Percentiles rank a stretch among this genome's conserved stretches.
Conservation (phyloP, 2,888 invertebrate species). For the Heliconius ismenius region DNA sequence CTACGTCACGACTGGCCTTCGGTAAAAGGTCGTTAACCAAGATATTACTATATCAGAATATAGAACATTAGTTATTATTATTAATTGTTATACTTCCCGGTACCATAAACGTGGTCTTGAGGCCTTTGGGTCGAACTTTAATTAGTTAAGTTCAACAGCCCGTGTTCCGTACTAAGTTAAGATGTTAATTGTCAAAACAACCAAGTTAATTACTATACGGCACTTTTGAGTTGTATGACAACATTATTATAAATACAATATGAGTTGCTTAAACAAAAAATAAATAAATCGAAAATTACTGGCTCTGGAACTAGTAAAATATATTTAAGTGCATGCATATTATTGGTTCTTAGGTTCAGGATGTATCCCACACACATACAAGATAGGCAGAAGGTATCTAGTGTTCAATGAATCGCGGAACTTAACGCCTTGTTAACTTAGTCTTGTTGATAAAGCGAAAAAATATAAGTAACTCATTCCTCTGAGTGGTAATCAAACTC, state of each 20-base stretch:
- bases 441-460: no score
- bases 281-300: no score
- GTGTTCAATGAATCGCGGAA: no score
- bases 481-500: no score
- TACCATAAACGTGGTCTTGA: constrained; percentile 14
- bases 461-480: no score
- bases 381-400: no score
- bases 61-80: constrained; percentile 19
- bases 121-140: constrained; percentile 33
- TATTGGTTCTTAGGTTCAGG: no score
- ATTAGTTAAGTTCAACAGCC: constrained; percentile 35
- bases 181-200: constrained; percentile 32
- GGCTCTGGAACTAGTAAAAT: no score
- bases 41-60: neutral
- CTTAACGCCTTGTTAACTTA: no score
- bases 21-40: neutral
- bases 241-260: neutral
- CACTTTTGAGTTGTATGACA: constrained; percentile 5
- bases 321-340: no score
- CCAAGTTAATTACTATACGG: constrained; percentile 18
- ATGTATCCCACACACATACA: no score
- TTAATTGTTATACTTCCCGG: constrained; percentile 23
- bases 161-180: constrained; percentile 21
- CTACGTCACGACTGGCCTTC: neutral
- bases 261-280: neutral